A percentile compares a stretch with the other conserved stretches of the same genome.
These are phyloP conservation scores for Mantis religiosa DNA, from an alignment of 2,888 invertebrate species.

Conservation along the genomic window DNA sequence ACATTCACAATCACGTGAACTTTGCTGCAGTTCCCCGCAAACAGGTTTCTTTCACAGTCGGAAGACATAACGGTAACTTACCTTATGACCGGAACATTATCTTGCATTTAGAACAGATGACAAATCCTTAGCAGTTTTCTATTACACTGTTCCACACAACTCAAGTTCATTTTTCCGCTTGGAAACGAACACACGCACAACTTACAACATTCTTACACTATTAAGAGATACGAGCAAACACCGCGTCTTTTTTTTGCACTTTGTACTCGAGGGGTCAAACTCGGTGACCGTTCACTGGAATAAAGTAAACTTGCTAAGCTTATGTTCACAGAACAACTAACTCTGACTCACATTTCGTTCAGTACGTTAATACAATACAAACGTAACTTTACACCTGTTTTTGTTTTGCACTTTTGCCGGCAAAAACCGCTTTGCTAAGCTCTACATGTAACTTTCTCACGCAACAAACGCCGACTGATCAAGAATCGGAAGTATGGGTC, in stretches of 20 bases:
- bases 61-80: background rate
- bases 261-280: background rate
- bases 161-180: background rate
- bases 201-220: background rate
- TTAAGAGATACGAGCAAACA: background rate
- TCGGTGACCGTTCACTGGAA: background rate
- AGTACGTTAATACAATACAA: background rate
- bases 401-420: background rate
- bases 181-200: background rate
- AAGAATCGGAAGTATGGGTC: background rate
- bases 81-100: background rate
- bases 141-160: background rate
- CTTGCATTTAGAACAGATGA: background rate
- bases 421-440: background rate
- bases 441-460: accelerated
- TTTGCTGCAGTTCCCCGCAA: background rate
- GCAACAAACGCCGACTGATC: background rate
- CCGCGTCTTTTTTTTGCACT: background rate
- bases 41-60: background rate
- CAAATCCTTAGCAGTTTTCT: background rate
- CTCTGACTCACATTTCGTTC: background rate
- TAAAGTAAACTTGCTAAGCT: background rate
- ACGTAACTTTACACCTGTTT: background rate
- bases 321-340: background rate
- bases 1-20: background rate